Percentiles rank a stretch among this genome's conserved stretches.
Evolutionary conservation across 2,888 invertebrate species (phyloP).

Genomic region (Drosophila niveifrons): DNA sequence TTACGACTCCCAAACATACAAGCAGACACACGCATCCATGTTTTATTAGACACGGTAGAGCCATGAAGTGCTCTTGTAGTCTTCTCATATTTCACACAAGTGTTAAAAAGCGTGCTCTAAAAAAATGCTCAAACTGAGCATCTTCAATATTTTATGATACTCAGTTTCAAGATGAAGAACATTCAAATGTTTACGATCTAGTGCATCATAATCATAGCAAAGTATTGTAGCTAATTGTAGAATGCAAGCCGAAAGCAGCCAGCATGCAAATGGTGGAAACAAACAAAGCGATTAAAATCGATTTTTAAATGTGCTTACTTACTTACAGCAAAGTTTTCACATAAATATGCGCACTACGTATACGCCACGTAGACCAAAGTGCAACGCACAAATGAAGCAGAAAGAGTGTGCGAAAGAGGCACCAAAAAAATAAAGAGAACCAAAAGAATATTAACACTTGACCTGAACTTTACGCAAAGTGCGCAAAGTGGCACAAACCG

Average conservation of each 20-base stretch:
- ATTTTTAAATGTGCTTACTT: constrained; percentile 12
- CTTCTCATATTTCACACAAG: constrained; percentile 24
- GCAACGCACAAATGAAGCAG: constrained; percentile 9
- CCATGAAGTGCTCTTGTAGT: constrained; percentile 40
- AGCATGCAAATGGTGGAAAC: constrained; percentile 15
- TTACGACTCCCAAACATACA: constrained; percentile 43
- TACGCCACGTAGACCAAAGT: constrained; percentile 9
- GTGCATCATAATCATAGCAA: constrained; percentile 1
- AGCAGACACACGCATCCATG: constrained; percentile 15
- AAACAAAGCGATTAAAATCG: constrained; percentile 36
- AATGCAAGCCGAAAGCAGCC: neutral
- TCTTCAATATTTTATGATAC: constrained; percentile 38
- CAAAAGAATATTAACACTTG: constrained; percentile 64
- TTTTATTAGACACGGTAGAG: constrained; percentile 59
- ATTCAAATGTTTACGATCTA: constrained; percentile 15
- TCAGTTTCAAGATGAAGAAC: constrained; percentile 18
- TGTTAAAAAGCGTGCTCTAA: constrained; percentile 31
- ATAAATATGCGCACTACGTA: constrained; percentile 56
- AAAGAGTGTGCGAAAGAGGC: constrained; percentile 1
- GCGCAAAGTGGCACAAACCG: constrained; percentile 26
- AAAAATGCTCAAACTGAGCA: constrained; percentile 1
- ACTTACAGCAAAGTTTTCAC: constrained; percentile 58
- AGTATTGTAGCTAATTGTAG: constrained; percentile 27
- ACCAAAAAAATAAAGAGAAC: constrained; percentile 11
- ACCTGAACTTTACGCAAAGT: constrained; percentile 58